These are phyloP conservation scores for Polyommatus iphigenia DNA, from an alignment of 2,888 invertebrate species.

Conservation along the genomic window DNA sequence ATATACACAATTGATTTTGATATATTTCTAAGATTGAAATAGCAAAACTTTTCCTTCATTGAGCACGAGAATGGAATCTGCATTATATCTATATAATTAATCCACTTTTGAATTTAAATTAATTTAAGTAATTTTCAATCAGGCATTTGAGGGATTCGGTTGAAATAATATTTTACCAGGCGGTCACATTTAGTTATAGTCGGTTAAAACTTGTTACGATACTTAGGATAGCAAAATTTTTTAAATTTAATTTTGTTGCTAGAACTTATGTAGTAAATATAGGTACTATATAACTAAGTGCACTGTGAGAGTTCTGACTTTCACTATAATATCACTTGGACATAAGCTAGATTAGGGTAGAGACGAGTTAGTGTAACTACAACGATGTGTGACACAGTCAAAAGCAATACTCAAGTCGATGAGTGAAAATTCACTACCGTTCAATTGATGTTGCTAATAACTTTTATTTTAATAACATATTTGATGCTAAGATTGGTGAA, in stretches of 20 bases:
- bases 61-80: background rate
- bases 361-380: background rate
- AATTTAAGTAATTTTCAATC: constrained; percentile 20
- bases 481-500: background rate
- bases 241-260: constrained; percentile 18
- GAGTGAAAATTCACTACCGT: background rate
- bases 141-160: constrained; percentile 23
- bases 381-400: constrained; percentile 1
- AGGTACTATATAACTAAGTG: background rate
- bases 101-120: constrained; percentile 17
- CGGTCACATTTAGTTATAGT: constrained; percentile 28
- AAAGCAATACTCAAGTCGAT: constrained; percentile 9
- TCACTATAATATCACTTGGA: constrained; percentile 3
- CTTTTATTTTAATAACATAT: background rate
- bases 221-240: constrained; percentile 26
- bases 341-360: constrained; percentile 7
- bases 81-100: constrained; percentile 28
- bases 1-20: constrained; percentile 8
- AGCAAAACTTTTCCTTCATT: background rate
- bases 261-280: constrained; percentile 11
- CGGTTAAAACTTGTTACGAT: background rate
- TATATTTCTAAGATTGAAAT: background rate
- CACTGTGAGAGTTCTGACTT: constrained; percentile 8
- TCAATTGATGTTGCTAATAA: background rate
- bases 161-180: constrained; percentile 15